Percentiles rank a stretch among this genome's conserved stretches.
These are phyloP conservation scores for Heteromyza rotundicornis DNA, from an alignment of 2,888 invertebrate genomes.

Conservation along the genomic window DNA sequence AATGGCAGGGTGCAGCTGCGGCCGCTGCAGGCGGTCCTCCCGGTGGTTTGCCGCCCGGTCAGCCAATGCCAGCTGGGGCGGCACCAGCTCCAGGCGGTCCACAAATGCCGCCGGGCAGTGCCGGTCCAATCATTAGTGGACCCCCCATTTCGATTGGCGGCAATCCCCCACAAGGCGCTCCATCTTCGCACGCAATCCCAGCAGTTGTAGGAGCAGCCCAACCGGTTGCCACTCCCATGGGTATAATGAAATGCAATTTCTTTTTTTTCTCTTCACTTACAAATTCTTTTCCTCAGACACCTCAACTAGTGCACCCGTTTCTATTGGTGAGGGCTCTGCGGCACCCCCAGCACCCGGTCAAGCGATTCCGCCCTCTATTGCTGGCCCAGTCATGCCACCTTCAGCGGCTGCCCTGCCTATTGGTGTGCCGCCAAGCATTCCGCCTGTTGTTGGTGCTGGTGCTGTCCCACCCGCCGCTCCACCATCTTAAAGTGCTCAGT, in stretches of 20 bases:
- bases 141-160: background rate
- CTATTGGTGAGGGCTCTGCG: constrained; percentile 20
- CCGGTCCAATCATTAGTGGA: background rate
- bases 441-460: constrained; percentile 12
- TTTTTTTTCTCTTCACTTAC: too few relatives aligned
- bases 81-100: constrained; percentile 22
- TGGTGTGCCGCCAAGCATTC: constrained; percentile 28
- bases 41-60: constrained; percentile 25
- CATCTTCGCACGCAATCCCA: background rate
- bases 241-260: too few relatives aligned
- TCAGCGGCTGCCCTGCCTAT: background rate
- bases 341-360: constrained; percentile 18
- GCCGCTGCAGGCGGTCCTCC: constrained; percentile 30
- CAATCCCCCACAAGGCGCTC: background rate
- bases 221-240: constrained; percentile 31
- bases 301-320: constrained; percentile 18
- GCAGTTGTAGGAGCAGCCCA: constrained; percentile 12
- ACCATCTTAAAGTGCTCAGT: background rate
- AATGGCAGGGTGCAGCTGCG: constrained; percentile 54
- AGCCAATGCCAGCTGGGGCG: constrained; percentile 31
- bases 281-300: constrained; percentile 3
- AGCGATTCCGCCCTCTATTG: constrained; percentile 16
- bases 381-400: constrained; percentile 18
- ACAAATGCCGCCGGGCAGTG: constrained; percentile 11
- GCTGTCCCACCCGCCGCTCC: background rate